A percentile compares a stretch with the other conserved stretches of the same genome.
These are phyloP conservation scores for Matsumyia berberina DNA, from an alignment of 2,888 invertebrate genomes.

Conservation along the genomic window DNA sequence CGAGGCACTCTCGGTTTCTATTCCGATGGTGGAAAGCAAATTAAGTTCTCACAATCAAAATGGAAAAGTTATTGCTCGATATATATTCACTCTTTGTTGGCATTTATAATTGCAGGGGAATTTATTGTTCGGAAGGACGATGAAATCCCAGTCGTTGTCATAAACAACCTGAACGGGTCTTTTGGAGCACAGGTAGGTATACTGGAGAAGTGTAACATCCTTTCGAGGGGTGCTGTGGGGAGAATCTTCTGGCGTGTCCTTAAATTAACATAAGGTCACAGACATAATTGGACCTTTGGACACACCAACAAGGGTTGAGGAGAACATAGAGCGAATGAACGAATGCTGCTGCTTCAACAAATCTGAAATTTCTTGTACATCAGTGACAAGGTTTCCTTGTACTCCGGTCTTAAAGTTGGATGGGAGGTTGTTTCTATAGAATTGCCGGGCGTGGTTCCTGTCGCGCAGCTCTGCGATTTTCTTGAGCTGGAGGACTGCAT, in stretches of 20 bases:
- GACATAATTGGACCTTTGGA: too few species aligned
- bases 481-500: too few species aligned
- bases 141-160: background rate
- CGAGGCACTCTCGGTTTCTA: background rate
- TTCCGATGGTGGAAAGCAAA: constrained; percentile 1
- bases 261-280: background rate
- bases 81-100: constrained; percentile 1
- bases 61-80: constrained; percentile 8
- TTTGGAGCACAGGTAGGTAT: background rate
- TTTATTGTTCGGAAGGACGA: background rate
- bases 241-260: background rate
- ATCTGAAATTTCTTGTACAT: too few species aligned
- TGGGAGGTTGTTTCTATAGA: too few species aligned
- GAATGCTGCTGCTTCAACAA: too few species aligned
- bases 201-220: too few species aligned
- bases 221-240: background rate
- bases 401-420: too few species aligned
- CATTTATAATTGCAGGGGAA: constrained; percentile 4
- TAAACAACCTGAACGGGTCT: background rate
- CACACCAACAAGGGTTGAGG: too few species aligned
- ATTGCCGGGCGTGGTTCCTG: too few species aligned
- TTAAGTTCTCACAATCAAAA: constrained; percentile 32
- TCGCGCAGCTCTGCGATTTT: too few species aligned
- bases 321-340: too few species aligned
- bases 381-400: too few species aligned